phyloP scores from a whole-genome alignment of 1,140 invertebrate genomes.

The Fopius arisanus region DNA sequence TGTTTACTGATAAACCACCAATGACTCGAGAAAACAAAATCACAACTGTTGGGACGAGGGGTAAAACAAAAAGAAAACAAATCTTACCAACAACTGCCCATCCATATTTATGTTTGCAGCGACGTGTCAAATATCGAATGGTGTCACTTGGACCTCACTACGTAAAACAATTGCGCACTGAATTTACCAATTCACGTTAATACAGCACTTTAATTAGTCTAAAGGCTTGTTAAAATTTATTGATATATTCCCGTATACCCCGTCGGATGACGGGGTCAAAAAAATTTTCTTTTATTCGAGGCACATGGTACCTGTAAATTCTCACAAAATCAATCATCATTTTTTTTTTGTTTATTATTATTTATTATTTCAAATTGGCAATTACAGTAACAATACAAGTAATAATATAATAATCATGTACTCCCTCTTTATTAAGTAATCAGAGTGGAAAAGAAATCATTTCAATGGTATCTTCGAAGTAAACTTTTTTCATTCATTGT shows the following conservation, averaged over 20 bases:
- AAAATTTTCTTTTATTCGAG: too few relatives aligned
- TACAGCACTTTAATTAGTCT: too few relatives aligned
- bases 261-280: too few relatives aligned
- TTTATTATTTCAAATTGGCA: constrained; percentile 50
- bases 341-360: constrained; percentile 38
- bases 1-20: not conserved
- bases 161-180: not conserved
- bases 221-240: too few relatives aligned
- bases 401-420: constrained; percentile 30
- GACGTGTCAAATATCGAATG: not conserved
- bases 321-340: not conserved
- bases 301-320: too few relatives aligned
- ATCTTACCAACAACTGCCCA: not conserved
- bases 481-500: not conserved
- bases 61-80: not conserved
- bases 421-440: constrained; percentile 31
- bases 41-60: not conserved
- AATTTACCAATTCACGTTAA: too few relatives aligned
- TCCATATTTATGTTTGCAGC: not conserved
- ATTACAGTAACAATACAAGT: constrained; percentile 51
- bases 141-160: too few relatives aligned
- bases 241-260: too few relatives aligned
- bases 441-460: constrained; percentile 38
- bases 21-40: not conserved
- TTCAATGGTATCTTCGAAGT: constrained; percentile 11